Evolutionary conservation across 2,113 vertebrate species (phyloP).

Genomic region (Caracal caracal): DNA sequence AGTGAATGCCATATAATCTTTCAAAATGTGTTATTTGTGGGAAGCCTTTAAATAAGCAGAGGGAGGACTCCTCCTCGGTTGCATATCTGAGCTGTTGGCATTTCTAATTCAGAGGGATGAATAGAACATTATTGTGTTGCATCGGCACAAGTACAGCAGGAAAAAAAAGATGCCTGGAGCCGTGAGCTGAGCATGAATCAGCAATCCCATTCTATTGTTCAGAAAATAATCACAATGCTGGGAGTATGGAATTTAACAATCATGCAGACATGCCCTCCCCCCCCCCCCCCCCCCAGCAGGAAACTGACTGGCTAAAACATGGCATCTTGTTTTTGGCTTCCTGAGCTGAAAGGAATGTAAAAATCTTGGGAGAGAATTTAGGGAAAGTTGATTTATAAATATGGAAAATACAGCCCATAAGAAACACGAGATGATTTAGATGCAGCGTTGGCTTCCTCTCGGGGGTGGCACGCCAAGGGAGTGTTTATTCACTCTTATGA

Average conservation of each 20-base stretch:
- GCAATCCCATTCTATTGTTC: slow-evolving; percentile 74
- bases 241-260: slow-evolving; percentile 51
- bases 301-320: slow-evolving; percentile 43
- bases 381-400: slow-evolving; percentile 61
- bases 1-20: slow-evolving; percentile 46
- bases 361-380: slow-evolving; percentile 48
- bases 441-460: neutral
- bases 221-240: slow-evolving; percentile 44
- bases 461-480: neutral
- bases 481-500: neutral
- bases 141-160: slow-evolving; percentile 31
- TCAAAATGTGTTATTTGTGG: slow-evolving; percentile 56
- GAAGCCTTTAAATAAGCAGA: slow-evolving; percentile 66
- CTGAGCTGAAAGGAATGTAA: slow-evolving; percentile 63
- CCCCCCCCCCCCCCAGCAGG: neutral
- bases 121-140: slow-evolving; percentile 67
- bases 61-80: neutral
- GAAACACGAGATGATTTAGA: neutral
- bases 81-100: slow-evolving; percentile 65
- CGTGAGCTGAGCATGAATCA: slow-evolving; percentile 68
- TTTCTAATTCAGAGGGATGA: slow-evolving; percentile 69
- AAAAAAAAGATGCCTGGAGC: slow-evolving; percentile 40
- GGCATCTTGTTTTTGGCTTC: slow-evolving; percentile 29
- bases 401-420: slow-evolving; percentile 50
- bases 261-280: slow-evolving; percentile 22